Base-by-base conservation (phyloP, 2,113 vertebrate genomes). In the Xiphophorus couchianus region DNA sequence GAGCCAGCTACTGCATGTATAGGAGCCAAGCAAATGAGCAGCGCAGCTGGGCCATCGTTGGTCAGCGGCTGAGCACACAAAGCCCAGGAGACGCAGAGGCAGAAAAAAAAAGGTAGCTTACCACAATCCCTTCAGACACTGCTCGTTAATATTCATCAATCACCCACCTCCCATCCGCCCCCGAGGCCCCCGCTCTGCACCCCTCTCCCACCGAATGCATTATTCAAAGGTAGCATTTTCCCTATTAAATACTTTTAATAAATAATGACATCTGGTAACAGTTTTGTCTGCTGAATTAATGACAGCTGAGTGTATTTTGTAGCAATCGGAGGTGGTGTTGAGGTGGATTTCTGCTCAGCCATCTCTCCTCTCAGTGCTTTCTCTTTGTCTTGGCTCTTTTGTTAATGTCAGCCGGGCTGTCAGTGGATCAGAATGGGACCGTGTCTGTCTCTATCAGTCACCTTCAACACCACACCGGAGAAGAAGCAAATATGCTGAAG, bases 181-280 rank as follows among this genome's bases (percentile, higher is more conserved):
- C 70, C 54, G 74, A 86, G 77, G 51, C 22, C 66, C 75, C 62
- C 61, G 54, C 62, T 69, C 73, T 76, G 61, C 84, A 84, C 83
- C 90, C 81, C 82, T 76, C 80, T 76, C 74, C 76, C 82, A 82
- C 80, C 48, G 74, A 90, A 93, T 93, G 86, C 86, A 94, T 94
- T 93, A 95, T 94, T 94, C 90, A 94, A 77, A 88, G 78, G 63
- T 77, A 90, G 85, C 86, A 86, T 91, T 94, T 93, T 90, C 81
- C 74, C 90, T 84, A 89, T 93, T 95, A 92, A 93, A 93, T 84
- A 90, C 84, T 82, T 89, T 92, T 88, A 94, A 94, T 94, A 93
- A 94, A 86, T 93, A 83, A 93, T 91, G 83, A 91, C 89, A 91
- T 92, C 87, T 93, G 88, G 88, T 90, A 87, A 90, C 90, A 84